A percentile compares a stretch with the other conserved stretches of the same genome.
Evolutionary conservation across 2,797 vertebrate species (phyloP).

Genomic region (Rhinichthys osculus): DNA sequence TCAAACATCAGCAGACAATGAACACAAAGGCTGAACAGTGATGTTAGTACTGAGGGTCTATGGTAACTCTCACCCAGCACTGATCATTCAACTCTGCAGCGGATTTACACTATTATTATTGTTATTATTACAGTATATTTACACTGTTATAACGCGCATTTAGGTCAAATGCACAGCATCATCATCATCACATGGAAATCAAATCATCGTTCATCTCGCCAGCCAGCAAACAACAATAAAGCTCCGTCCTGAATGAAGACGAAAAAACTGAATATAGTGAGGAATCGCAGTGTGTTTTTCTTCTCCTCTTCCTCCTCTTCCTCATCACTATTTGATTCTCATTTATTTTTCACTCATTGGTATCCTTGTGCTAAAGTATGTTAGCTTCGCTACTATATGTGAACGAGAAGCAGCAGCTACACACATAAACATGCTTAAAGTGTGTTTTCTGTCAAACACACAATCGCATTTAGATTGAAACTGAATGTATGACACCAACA

Average conservation of each 20-base stretch:
- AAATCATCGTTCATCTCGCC: constrained; percentile 3
- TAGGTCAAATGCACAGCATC: background rate
- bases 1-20: constrained; percentile 28
- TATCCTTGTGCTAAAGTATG: constrained; percentile 3
- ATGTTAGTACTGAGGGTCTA: background rate
- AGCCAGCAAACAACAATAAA: background rate
- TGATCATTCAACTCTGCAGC: background rate
- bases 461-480: background rate
- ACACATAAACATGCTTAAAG: background rate
- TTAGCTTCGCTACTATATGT: background rate
- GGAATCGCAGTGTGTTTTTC: too few relatives aligned
- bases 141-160: background rate
- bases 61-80: background rate
- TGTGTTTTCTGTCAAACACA: background rate
- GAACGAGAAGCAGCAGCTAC: background rate
- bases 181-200: background rate
- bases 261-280: background rate
- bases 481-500: constrained; percentile 18
- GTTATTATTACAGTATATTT: background rate
- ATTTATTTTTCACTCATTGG: constrained; percentile 4
- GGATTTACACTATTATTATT: background rate
- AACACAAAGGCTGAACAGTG: constrained; percentile 32
- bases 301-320: background rate
- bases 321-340: background rate
- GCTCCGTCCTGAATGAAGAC: background rate